phyloP scores from a whole-genome alignment of 2,113 vertebrate species.

The Sebastes schlegelii region DNA sequence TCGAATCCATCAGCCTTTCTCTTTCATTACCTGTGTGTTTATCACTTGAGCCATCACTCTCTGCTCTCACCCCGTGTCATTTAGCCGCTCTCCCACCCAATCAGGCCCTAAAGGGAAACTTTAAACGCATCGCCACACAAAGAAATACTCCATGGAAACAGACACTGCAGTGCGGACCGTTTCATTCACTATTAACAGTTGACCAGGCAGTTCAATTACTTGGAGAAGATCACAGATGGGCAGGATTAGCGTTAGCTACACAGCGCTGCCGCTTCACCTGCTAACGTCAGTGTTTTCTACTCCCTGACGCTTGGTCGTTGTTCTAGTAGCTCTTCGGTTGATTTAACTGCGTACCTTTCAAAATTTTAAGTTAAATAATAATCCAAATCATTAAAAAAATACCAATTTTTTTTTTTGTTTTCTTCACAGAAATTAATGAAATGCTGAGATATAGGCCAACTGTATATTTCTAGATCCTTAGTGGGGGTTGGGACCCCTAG shows the following conservation, averaged over 20 bases:
- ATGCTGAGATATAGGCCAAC: too few species aligned
- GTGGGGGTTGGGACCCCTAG: too few species aligned
- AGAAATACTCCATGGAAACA: slow-evolving; percentile 43
- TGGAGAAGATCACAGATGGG: slow-evolving; percentile 46
- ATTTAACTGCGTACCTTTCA: too few species aligned
- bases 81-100: slow-evolving; percentile 60
- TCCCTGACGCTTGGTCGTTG: too few species aligned
- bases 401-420: too few species aligned
- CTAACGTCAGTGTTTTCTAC: not conserved
- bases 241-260: slow-evolving; percentile 24
- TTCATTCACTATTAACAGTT: slow-evolving; percentile 56
- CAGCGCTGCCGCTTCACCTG: not conserved
- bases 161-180: slow-evolving; percentile 40
- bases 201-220: slow-evolving; percentile 50
- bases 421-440: too few species aligned
- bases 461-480: too few species aligned
- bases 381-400: too few species aligned
- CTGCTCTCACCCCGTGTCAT: slow-evolving; percentile 58
- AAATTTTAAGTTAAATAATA: too few species aligned
- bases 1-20: slow-evolving; percentile 64
- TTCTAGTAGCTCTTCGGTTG: too few species aligned
- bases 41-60: slow-evolving; percentile 67
- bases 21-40: slow-evolving; percentile 74
- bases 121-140: slow-evolving; percentile 41
- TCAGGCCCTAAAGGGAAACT: slow-evolving; percentile 62